phyloP scores from a whole-genome alignment of 2,113 vertebrate species.

The Strigops habroptila region DNA sequence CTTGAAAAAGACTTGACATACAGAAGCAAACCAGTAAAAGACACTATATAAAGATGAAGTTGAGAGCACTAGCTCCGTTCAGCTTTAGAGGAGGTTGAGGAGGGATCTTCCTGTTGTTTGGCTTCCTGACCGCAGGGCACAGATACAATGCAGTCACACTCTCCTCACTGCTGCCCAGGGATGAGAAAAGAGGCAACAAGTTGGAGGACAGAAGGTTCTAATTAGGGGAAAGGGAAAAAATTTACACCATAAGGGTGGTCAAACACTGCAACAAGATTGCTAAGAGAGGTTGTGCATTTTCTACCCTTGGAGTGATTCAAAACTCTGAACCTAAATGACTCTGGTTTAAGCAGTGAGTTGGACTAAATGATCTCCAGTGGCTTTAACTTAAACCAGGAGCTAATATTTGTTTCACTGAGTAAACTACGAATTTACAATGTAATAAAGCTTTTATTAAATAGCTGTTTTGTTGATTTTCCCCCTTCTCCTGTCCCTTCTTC shows the following conservation, averaged over 20 bases:
- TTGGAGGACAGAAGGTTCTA: neutral
- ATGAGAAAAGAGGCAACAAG: neutral
- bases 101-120: neutral
- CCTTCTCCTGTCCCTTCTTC: neutral
- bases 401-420: neutral
- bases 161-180: accelerated
- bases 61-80: neutral
- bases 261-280: neutral
- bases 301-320: neutral
- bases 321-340: neutral
- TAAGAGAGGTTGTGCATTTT: neutral
- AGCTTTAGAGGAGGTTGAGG: neutral
- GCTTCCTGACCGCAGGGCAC: neutral
- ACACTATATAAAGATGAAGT: neutral
- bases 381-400: neutral
- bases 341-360: neutral
- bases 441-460: neutral
- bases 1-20: neutral
- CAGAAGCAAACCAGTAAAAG: neutral
- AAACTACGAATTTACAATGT: neutral
- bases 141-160: neutral
- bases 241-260: neutral
- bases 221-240: neutral
- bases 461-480: neutral
- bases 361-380: neutral